These are phyloP conservation scores for Falco biarmicus DNA, from an alignment of 2,797 vertebrate species.

Conservation along the genomic window DNA sequence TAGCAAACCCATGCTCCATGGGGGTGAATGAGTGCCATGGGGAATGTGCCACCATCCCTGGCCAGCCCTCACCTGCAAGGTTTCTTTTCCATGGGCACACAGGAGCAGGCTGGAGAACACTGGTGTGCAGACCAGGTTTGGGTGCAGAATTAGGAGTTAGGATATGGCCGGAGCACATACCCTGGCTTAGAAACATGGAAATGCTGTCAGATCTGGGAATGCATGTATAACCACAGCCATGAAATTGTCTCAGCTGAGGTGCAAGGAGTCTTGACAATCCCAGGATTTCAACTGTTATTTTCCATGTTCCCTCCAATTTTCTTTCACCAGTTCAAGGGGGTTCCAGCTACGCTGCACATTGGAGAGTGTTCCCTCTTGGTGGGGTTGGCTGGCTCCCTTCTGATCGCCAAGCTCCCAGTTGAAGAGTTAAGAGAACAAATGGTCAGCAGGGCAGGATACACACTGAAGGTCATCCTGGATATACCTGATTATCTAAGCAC, in stretches of 20 bases:
- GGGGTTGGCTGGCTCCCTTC: neutral
- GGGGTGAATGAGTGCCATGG: too few relatives aligned
- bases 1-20: accelerated
- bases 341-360: neutral
- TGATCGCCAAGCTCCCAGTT: neutral
- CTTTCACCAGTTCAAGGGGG: neutral
- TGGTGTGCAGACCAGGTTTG: neutral
- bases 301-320: neutral
- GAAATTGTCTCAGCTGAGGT: neutral
- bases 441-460: neutral
- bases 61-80: neutral
- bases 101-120: neutral
- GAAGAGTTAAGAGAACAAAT: neutral
- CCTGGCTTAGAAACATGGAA: neutral
- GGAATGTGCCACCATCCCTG: neutral
- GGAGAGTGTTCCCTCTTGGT: neutral
- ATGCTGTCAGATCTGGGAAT: neutral
- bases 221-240: neutral
- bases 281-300: neutral
- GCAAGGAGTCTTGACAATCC: neutral
- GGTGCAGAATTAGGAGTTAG: neutral
- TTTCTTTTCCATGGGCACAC: neutral
- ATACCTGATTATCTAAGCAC: neutral
- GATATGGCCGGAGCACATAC: neutral
- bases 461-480: neutral